Conservation (phyloP, 2,113 vertebrate genomes). For the Orientallactaga bullata region DNA sequence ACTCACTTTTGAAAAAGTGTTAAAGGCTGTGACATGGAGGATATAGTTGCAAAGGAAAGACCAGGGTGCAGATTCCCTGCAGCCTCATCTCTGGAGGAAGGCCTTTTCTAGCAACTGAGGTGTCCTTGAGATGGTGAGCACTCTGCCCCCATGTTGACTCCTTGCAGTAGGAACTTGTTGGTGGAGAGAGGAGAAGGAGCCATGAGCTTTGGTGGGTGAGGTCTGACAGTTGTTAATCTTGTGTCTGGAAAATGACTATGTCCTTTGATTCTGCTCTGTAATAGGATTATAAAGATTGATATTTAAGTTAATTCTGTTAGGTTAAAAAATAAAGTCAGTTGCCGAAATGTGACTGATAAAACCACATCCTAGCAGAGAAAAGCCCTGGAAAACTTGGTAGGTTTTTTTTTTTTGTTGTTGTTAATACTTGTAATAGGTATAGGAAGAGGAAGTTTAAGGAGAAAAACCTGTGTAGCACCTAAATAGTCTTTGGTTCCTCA, state of each 20-base stretch:
- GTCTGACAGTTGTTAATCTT: neutral
- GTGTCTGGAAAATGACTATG: neutral
- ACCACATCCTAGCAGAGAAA: neutral
- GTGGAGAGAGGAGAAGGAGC: neutral
- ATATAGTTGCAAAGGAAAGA: neutral
- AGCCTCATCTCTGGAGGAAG: neutral
- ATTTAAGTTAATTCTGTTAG: neutral
- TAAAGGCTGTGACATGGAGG: neutral
- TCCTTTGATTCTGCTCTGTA: neutral
- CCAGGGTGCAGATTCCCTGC: neutral
- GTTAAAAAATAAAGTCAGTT: neutral
- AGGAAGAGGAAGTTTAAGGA: constrained; percentile 23
- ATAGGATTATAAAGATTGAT: neutral
- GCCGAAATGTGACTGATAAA: neutral
- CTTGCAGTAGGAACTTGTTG: neutral
- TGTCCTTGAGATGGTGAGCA: neutral
- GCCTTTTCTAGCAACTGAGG: neutral
- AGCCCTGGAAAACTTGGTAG: neutral
- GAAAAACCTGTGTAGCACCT: neutral
- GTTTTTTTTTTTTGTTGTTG: neutral
- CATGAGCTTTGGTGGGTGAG: neutral
- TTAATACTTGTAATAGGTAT: neutral
- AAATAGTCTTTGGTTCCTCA: neutral
- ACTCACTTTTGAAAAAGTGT: neutral
- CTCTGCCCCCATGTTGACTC: neutral